Base-by-base conservation (phyloP, 2,113 vertebrate genomes). In the Apteryx mantelli region DNA sequence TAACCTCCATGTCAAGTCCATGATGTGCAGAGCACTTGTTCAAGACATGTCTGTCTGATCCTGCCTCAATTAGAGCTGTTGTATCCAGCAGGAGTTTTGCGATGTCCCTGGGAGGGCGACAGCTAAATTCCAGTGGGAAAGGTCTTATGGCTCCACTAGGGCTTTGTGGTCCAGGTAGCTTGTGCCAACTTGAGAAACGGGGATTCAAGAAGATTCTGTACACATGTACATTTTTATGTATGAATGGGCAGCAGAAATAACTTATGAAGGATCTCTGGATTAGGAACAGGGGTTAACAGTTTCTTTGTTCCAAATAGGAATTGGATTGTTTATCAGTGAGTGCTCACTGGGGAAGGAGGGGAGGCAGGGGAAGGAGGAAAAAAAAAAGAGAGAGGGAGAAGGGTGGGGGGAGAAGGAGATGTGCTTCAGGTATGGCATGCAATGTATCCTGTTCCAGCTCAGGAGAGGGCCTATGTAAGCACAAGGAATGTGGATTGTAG, bases 291-390 rank as follows among this genome's bases (percentile, higher is more conserved):
- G 8, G 7, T 13, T 66, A 18, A 16, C 17, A 44, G 34, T 82
- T 75, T 81, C 7, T 87, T 88, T 70, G 63, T 85, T 42, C 14
- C 55, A 71, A 61, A 9, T 11, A 28, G n/a, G 11, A n/a, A 42
- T 11, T 83, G 48, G 40, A 55, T 81, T 88, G 11, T 90, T 82
- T 89, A 32, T 74, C 69, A 70, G 30, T 84, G 7, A 36, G 12
- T 22, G 16, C 68, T 64, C 12, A 69, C 24, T n/a, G 65, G 55
- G 55, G 32, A 83, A 79, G 53, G 7, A 2, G 7, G 6, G 7
- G 5, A 12, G 1, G 11, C 4, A 3, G 4, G 3, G 3, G 4
- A 52, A 22, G 36, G 42, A 12, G 26, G 21, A 4, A 60, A 44
- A 8, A 19, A 64, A 36, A 75, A 71, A 63, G 64, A 68, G 36